Percentiles rank a stretch among this genome's conserved stretches.
Conservation (phyloP, 2,888 invertebrate species). For the Drosophila anomelani region DNA sequence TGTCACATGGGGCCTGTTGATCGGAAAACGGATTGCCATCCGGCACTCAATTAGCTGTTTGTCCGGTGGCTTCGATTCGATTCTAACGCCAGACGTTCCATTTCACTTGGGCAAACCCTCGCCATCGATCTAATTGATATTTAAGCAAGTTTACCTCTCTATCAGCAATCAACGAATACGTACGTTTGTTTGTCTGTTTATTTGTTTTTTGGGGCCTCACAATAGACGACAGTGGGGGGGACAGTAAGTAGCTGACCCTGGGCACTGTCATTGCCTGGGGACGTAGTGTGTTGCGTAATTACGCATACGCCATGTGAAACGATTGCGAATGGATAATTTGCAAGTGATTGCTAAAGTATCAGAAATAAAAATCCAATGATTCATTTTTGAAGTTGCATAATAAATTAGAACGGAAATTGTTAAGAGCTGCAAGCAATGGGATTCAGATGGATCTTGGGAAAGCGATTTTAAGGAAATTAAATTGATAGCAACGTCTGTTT, state of each 20-base stretch:
- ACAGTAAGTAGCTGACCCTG: constrained; percentile 59
- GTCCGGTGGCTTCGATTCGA: constrained; percentile 17
- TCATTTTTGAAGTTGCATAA: not conserved
- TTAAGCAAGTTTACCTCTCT: constrained; percentile 59
- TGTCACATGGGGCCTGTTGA: constrained; percentile 65
- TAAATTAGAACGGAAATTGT: constrained; percentile 3
- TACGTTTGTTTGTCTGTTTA: constrained; percentile 51
- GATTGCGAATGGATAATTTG: constrained; percentile 28
- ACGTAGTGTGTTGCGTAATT: constrained; percentile 57
- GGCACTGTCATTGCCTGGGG: constrained; percentile 38
- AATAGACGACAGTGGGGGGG: not conserved
- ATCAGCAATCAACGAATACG: constrained; percentile 55
- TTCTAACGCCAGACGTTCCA: constrained; percentile 22
- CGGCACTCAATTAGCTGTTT: constrained; percentile 46
- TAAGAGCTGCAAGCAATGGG: too few relatives aligned
- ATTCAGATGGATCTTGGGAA: not conserved
- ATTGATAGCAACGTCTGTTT: not conserved
- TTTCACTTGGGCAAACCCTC: constrained; percentile 27
- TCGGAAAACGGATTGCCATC: constrained; percentile 27
- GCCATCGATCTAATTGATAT: constrained; percentile 66
- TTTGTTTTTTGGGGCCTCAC: constrained; percentile 8
- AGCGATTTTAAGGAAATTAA: not conserved
- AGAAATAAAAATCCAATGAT: not conserved
- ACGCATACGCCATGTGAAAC: constrained; percentile 62
- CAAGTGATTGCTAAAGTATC: constrained; percentile 43